Evolutionary conservation across 2,113 vertebrate genomes (phyloP).

Genomic region (Hemibagrus wyckioides): DNA sequence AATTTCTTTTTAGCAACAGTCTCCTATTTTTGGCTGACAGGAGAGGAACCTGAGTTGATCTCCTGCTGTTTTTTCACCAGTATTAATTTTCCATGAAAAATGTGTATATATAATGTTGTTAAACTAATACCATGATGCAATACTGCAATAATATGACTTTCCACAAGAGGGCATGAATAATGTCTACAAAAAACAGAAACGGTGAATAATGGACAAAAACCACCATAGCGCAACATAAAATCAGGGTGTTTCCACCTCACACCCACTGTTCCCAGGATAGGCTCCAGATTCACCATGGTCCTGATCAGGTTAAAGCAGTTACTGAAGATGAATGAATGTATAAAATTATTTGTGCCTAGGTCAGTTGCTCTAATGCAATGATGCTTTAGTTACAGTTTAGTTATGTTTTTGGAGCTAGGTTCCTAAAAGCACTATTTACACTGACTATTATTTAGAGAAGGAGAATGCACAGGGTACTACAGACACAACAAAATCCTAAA

Average conservation of each 20-base stretch:
- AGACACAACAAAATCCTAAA: background rate
- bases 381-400: background rate
- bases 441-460: background rate
- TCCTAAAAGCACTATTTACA: background rate
- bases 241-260: background rate
- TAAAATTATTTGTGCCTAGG: background rate
- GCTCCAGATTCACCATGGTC: background rate
- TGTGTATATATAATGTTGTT: background rate
- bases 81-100: background rate
- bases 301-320: background rate
- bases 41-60: background rate
- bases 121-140: background rate
- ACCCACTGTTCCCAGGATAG: background rate
- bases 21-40: background rate
- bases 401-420: background rate
- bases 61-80: background rate
- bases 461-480: background rate
- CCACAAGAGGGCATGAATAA: slow-evolving; percentile 44
- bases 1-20: background rate
- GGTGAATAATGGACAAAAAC: background rate
- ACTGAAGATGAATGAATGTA: background rate
- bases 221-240: background rate
- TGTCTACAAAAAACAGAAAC: too few species aligned
- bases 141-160: background rate
- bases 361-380: background rate